These are phyloP conservation scores for Petroica traversi DNA, from an alignment of 2,113 vertebrate genomes.

Conservation along the genomic window DNA sequence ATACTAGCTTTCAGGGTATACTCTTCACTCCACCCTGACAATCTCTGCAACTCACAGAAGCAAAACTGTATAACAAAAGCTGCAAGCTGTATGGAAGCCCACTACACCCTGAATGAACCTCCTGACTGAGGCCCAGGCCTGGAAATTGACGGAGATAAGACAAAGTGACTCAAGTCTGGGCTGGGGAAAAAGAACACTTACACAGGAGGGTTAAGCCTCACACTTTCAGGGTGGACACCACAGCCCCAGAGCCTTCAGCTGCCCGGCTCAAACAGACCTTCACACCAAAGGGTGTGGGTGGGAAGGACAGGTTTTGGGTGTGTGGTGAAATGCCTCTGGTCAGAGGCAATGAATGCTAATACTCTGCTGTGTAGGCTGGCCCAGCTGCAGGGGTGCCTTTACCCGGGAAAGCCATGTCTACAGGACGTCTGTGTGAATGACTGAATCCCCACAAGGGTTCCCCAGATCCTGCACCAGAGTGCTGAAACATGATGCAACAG, in stretches of 20 bases:
- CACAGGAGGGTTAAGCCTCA: background rate
- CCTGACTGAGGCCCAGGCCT: background rate
- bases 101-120: too few relatives aligned
- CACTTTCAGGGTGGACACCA: background rate
- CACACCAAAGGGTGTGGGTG: background rate
- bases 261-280: background rate
- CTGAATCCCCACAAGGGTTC: background rate
- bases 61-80: background rate
- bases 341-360: background rate
- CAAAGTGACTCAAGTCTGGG: background rate
- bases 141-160: background rate
- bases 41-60: background rate
- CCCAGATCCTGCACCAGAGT: background rate
- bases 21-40: background rate
- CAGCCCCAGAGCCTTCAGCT: background rate
- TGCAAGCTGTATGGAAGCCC: background rate
- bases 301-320: background rate
- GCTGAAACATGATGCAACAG: background rate
- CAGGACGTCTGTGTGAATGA: fast-evolving
- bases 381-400: background rate
- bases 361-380: background rate
- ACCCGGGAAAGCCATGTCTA: background rate
- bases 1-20: background rate
- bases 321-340: background rate
- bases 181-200: background rate